Evolutionary conservation across 2,797 vertebrate species (phyloP).

Genomic region (Sebastes glaucus): DNA sequence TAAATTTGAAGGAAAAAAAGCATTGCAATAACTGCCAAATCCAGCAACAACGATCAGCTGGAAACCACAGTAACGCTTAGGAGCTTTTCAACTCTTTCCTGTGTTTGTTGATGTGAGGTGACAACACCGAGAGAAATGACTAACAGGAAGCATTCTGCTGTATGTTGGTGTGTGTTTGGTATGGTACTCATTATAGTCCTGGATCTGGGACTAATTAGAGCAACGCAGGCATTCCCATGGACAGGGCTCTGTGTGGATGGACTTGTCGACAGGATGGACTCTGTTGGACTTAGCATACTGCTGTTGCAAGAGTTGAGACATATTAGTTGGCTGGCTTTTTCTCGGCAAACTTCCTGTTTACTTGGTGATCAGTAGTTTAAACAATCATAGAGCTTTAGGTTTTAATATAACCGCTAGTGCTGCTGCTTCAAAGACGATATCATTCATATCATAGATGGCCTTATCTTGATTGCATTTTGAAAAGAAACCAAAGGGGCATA

Average conservation of each 20-base stretch:
- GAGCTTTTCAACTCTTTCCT: neutral
- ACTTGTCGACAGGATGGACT: constrained; percentile 11
- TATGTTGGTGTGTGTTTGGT: constrained; percentile 19
- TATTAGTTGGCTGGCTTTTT: neutral
- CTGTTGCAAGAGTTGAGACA: neutral
- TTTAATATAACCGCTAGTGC: neutral
- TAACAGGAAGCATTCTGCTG: neutral
- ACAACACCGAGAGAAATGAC: constrained; percentile 1
- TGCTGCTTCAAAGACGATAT: neutral
- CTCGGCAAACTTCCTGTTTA: neutral
- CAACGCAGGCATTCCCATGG: constrained; percentile 47
- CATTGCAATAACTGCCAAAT: no score
- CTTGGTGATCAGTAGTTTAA: constrained; percentile 1
- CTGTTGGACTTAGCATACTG: neutral
- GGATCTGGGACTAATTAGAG: constrained; percentile 61
- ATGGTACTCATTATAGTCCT: constrained; percentile 61
- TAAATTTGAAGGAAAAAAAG: neutral
- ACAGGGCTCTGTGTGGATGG: constrained; percentile 13
- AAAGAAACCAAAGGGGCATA: neutral
- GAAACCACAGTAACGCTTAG: neutral
- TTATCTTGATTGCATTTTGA: constrained; percentile 8
- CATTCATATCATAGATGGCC: neutral
- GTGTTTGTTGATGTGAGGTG: constrained; percentile 23
- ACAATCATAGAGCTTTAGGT: neutral
- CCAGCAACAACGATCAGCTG: neutral